Conservation (phyloP, 2,797 vertebrate genomes). For the Vultur gryphus region DNA sequence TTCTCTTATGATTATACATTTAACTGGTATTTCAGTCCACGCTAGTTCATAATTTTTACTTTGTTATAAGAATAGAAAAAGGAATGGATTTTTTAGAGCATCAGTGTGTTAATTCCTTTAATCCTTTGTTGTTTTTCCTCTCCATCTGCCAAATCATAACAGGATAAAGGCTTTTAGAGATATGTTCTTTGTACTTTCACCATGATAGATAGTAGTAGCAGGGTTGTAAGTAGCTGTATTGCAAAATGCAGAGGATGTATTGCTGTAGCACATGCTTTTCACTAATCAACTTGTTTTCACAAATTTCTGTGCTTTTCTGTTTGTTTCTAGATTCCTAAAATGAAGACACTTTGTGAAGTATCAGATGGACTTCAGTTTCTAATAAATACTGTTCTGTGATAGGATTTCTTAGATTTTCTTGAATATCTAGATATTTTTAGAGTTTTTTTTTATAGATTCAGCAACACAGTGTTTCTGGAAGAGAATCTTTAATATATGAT, state of each 20-base stretch:
- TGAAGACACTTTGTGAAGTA: neutral
- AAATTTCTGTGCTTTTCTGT: neutral
- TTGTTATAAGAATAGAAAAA: neutral
- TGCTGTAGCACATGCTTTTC: neutral
- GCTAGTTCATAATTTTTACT: neutral
- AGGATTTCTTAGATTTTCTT: neutral
- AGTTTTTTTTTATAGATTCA: neutral
- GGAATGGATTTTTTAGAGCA: neutral
- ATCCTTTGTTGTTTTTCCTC: neutral
- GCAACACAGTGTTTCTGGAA: neutral
- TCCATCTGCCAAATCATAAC: neutral
- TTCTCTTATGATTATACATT: neutral
- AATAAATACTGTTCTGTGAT: neutral
- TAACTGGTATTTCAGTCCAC: neutral
- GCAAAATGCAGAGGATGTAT: neutral
- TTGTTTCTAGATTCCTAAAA: neutral
- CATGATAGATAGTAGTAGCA: neutral
- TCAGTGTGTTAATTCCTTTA: neutral
- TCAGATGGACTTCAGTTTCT: neutral
- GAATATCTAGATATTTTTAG: neutral
- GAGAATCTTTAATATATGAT: neutral
- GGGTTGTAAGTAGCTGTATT: neutral
- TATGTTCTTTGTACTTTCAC: neutral
- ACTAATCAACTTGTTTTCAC: neutral
- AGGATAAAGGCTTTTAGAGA: neutral